Conservation (phyloP, 1,140 invertebrate species). For the Dreissena rostriformis region DNA sequence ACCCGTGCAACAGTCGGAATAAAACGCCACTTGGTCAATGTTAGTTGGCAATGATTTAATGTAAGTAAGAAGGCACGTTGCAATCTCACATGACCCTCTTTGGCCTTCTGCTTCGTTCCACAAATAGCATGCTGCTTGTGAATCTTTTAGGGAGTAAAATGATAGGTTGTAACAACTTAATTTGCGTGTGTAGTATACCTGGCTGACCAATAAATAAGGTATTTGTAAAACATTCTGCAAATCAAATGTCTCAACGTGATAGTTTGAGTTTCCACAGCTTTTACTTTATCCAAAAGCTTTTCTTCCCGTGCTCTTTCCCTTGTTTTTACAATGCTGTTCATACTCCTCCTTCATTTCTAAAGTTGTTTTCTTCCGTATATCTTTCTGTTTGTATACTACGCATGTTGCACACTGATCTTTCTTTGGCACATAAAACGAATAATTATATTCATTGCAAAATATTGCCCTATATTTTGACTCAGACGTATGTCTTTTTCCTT, state of each 20-base stretch:
- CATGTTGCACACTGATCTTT: conserved; percentile 43
- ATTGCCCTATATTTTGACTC: conserved; percentile 39
- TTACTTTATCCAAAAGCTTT: conserved; percentile 44
- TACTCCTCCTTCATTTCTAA: conserved; percentile 8
- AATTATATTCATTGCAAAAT: conserved; percentile 55
- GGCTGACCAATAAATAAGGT: conserved; percentile 57
- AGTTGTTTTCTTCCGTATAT: neutral
- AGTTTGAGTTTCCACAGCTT: neutral
- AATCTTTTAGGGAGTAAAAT: conserved; percentile 57
- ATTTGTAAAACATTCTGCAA: conserved; percentile 59
- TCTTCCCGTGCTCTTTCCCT: conserved; percentile 37
- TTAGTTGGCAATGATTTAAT: conserved; percentile 8
- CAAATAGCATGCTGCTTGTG: conserved; percentile 60
- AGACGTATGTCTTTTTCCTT: neutral
- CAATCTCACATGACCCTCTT: conserved; percentile 56
- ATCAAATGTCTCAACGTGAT: conserved; percentile 52
- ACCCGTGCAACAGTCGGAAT: conserved; percentile 58
- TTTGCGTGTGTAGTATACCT: conserved; percentile 70
- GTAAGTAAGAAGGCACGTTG: conserved; percentile 30
- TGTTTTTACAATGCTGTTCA: conserved; percentile 37
- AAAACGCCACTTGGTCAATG: conserved; percentile 49
- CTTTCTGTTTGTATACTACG: neutral
- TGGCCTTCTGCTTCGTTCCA: conserved; percentile 69
- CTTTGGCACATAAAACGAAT: conserved; percentile 47
- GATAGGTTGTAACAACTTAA: conserved; percentile 65